phyloP scores from a whole-genome alignment of 1,140 invertebrate species.

The Cydia amplana region DNA sequence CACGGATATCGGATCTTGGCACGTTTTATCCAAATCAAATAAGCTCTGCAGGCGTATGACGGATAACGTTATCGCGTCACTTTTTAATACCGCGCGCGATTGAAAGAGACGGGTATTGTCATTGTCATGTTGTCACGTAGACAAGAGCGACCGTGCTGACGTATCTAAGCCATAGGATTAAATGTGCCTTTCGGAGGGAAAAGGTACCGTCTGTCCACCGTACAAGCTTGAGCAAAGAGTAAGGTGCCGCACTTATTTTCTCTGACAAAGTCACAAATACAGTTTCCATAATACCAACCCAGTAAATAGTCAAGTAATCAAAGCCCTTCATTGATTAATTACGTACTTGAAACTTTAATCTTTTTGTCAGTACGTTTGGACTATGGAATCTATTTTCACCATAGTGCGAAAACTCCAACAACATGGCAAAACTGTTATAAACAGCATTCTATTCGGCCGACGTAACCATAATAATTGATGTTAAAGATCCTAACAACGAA shows the following conservation, averaged over 20 bases:
- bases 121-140: no score
- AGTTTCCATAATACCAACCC: background rate
- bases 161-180: constrained; percentile 1
- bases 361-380: background rate
- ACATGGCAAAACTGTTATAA: constrained; percentile 2
- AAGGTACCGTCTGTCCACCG: background rate
- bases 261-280: background rate
- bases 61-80: no score
- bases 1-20: no score
- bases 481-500: background rate
- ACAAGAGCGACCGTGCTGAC: background rate
- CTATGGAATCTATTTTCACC: background rate
- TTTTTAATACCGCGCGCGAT: no score
- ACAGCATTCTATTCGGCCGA: background rate
- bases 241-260: background rate
- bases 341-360: no score
- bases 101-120: no score
- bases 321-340: no score
- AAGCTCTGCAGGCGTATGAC: no score
- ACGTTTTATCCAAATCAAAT: no score
- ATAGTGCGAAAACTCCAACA: background rate
- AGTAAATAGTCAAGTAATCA: no score
- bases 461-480: constrained; percentile 22
- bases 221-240: background rate
- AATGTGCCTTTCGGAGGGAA: background rate